Base-by-base conservation (phyloP, 2,888 invertebrate species). In the Hyles lineata region DNA sequence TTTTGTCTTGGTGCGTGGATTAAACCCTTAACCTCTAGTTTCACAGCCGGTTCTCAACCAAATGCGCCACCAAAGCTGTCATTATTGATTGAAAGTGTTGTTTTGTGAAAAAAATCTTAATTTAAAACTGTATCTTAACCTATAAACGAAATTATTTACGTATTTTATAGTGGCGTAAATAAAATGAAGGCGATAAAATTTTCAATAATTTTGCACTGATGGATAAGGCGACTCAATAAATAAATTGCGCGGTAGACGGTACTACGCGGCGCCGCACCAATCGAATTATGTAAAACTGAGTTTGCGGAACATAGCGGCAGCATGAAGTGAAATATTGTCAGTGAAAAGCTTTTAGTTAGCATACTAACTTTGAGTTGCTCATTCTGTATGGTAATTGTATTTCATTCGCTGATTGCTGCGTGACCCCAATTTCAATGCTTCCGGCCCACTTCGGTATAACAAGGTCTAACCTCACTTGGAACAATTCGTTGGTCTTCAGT, bases 361-460 rank as follows among this genome's bases (percentile, higher is more conserved):
- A 35, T 19, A 86, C 95, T 88, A 86, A 97, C 97, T 97, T 96
- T 75, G 98, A 97, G 89, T 98, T 98, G 73, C 98, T 99, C 98
- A 99, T 98, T 70, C 98, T 99, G 83, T 98, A 98, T 35, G 98
- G 98, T 93, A 98, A 98, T 81, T 98, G 97, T 76, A 98, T 93
- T 86, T 98, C 97, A 72, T 97, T 96, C 1, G 98, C 98, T 78
- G 97, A 97, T 91, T 98, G 98, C 74, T 98, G 98, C 72, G 99
- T 99, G 74, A 98, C 98, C 78, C 98, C 98, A 90, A 98, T 97
- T 95, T 99, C 99, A 79, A 99, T 97, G 61, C 98, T 98, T 58
- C 99, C 99, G 52, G 98, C 98, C 99, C 99, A 99, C 90, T 98
- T 98, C 32, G 97, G 97, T 32, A 99, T 98, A 83, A 99, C 97